Evolutionary conservation across 2,888 invertebrate species (phyloP), one percentile per base, ranked within the genome.

Genomic region (Agonopterix heracliana): DNA sequence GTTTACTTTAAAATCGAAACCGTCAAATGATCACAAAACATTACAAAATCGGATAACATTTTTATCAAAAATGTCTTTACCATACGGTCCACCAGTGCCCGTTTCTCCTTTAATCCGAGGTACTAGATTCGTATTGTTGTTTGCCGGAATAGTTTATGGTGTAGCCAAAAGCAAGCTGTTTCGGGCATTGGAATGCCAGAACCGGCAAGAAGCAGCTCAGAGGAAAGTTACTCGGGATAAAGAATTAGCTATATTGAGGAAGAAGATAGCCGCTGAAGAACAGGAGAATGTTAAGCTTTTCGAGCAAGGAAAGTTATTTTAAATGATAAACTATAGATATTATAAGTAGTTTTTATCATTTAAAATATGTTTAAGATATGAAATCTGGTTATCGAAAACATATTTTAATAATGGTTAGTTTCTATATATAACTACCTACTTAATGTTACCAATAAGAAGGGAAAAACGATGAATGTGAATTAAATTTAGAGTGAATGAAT

Each of bases 81-180:
- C 81, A 0, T 81, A 58, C 43, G 86, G 86, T 3, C 74, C 76
- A 34, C 84, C 88, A 0, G 62, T 75, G 45, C 61, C 69, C 4
- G 88, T 89, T 1, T 88, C 89, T 0, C 86, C 88, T 13, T 51
- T 87, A 26, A 82, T 89, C 52, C 70, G 88, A 51, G 81, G 78
- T 5, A 48, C 64, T 7, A 69, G 89, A 56, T 86, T 68, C 58
- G 71, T 60, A 34, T 54, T 84, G 1, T 60, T 89, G 1, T 41
- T 84, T 35, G 74, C 79, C 40, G 88, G 89, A 5, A 71, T 88
- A 17, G 9, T 86, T 8, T 85, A 85, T 53, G 88, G 73, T 3
- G 52, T 58, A 34, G 56, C 60, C 0, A 88, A 87, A 56, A 78
- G 81, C 56, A 57, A 34, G 1, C 26, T 67, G 0, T 87, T 88